Conservation (phyloP, 2,113 vertebrate species). For the Marmota monax region DNA sequence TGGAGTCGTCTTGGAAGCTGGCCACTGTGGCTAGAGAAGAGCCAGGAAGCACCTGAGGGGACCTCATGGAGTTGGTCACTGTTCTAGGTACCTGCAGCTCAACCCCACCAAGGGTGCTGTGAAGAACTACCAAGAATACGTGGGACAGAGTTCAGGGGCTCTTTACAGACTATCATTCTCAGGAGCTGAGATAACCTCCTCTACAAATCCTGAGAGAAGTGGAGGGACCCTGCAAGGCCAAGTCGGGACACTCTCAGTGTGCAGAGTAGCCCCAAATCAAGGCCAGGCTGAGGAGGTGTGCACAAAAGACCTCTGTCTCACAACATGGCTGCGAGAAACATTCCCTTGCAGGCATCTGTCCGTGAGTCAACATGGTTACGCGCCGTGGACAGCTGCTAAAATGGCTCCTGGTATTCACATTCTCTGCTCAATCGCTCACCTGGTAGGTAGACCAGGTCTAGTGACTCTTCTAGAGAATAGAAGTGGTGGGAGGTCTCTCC, state of each 20-base stretch:
- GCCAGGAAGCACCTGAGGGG: background rate
- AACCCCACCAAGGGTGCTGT: background rate
- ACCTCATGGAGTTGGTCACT: background rate
- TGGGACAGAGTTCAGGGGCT: background rate
- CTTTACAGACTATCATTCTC: background rate
- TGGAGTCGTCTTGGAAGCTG: background rate
- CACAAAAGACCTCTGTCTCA: background rate
- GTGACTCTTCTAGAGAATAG: background rate
- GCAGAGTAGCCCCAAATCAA: background rate
- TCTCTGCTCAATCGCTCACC: background rate
- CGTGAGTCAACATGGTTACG: no score
- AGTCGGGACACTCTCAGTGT: fast-evolving
- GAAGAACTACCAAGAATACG: background rate
- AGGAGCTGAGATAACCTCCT: background rate
- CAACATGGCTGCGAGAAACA: background rate
- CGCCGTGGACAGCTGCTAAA: background rate
- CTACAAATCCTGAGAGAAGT: background rate
- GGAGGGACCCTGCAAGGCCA: background rate
- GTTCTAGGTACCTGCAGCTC: background rate
- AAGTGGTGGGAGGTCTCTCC: background rate
- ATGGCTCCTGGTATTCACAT: background rate
- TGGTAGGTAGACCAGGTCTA: background rate
- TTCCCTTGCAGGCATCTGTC: background rate
- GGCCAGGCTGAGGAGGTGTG: no score
- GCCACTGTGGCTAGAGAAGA: no score